Conservation (phyloP, 2,113 vertebrate genomes). For the Microcebus ravelobensis region DNA sequence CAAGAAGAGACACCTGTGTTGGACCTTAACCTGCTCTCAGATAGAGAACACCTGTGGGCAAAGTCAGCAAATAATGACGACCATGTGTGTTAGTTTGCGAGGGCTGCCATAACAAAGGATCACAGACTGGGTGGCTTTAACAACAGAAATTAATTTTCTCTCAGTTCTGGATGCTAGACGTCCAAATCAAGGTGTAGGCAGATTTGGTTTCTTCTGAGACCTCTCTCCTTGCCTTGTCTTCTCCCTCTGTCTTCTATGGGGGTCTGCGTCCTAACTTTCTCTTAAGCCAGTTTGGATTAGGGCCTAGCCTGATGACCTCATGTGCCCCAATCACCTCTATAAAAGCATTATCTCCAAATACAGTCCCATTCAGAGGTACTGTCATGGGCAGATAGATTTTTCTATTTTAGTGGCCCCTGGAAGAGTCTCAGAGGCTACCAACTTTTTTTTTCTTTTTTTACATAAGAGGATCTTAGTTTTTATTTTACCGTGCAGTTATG, state of each 20-base stretch:
- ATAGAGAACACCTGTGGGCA: neutral
- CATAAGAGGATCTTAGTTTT: neutral
- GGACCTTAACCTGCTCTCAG: neutral
- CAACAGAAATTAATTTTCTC: neutral
- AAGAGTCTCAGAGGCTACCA: neutral
- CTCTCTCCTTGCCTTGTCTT: neutral
- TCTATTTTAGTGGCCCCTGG: neutral
- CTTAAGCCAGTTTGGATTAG: neutral
- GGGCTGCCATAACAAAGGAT: too few relatives aligned
- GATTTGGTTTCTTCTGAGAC: neutral
- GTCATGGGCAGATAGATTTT: neutral
- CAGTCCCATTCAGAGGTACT: neutral
- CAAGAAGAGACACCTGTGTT: neutral
- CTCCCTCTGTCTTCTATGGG: neutral
- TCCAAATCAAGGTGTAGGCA: neutral
- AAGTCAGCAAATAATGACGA: neutral
- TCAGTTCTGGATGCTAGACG: neutral
- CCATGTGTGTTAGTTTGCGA: accelerated
- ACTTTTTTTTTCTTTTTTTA: neutral
- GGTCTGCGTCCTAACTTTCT: neutral
- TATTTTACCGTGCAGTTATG: neutral
- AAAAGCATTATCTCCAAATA: neutral
- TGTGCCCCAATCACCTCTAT: neutral
- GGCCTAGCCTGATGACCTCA: neutral
- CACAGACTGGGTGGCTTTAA: neutral